These are phyloP conservation scores for Struthio camelus DNA, from an alignment of 2,113 vertebrate genomes.

Conservation along the genomic window DNA sequence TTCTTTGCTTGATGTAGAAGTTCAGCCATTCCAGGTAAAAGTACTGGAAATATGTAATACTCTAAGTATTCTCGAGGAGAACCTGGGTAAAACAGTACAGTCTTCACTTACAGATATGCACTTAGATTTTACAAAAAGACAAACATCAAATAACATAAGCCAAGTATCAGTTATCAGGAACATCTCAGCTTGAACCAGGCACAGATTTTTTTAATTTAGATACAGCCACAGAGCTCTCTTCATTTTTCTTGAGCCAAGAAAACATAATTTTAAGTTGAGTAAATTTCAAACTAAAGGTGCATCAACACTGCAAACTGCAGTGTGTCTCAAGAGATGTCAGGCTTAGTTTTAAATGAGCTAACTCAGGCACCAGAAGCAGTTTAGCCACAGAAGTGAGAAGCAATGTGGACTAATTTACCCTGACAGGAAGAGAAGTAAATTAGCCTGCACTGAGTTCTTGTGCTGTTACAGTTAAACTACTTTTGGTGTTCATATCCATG, in stretches of 20 bases:
- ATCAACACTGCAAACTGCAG: not conserved
- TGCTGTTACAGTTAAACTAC: not conserved
- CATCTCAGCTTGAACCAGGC: not conserved
- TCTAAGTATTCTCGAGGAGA: conserved; percentile 79
- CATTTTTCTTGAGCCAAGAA: not conserved
- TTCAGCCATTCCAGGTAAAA: conserved; percentile 85
- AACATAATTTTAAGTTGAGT: not conserved
- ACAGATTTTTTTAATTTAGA: not conserved
- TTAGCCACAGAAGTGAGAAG: not conserved
- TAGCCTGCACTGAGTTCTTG: not conserved
- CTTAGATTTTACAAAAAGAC: not conserved
- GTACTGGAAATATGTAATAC: conserved; percentile 82
- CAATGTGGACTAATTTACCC: not conserved
- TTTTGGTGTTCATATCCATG: not conserved
- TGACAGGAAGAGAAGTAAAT: conserved; percentile 8
- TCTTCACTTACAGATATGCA: not conserved
- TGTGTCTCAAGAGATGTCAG: not conserved
- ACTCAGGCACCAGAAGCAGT: not conserved
- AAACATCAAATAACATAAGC: not conserved
- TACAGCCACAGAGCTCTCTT: not conserved
- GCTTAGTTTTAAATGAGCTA: not conserved
- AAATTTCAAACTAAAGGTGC: not conserved
- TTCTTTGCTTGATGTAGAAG: conserved; percentile 82
- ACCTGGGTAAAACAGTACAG: conserved; percentile 72
- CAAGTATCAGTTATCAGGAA: not conserved